Conservation (phyloP, 2,113 vertebrate species). For the Dromaius novaehollandiae region DNA sequence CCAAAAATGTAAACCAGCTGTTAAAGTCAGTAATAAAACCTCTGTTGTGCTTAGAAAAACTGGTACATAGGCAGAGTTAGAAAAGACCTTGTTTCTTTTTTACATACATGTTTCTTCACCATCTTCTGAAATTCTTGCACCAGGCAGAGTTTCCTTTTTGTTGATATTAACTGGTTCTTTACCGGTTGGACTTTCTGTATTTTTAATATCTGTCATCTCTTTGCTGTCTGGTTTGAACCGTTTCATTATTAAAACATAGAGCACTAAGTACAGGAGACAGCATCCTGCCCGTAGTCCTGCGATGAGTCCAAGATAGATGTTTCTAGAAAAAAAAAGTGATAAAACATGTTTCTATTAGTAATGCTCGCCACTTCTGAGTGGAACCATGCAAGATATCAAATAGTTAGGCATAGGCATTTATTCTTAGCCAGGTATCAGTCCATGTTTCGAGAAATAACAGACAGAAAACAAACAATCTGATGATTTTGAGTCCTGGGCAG, state of each 20-base stretch:
- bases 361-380: neutral
- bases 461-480: neutral
- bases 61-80: neutral
- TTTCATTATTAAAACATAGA: slow-evolving; percentile 57
- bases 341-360: neutral
- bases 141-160: slow-evolving; percentile 37
- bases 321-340: neutral
- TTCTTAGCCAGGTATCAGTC: neutral
- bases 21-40: neutral
- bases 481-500: neutral
- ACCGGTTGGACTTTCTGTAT: neutral
- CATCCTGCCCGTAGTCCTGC: slow-evolving; percentile 43
- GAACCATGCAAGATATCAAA: neutral
- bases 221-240: slow-evolving; percentile 34
- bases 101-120: slow-evolving; percentile 55
- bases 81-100: neutral
- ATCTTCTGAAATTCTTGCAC: slow-evolving; percentile 11
- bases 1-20: neutral
- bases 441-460: neutral
- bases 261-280: slow-evolving; percentile 51
- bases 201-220: neutral
- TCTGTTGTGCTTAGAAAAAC: neutral
- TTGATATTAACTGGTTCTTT: neutral
- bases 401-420: neutral
- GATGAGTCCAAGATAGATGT: slow-evolving; percentile 63